Conservation (phyloP, 1,140 invertebrate genomes). For the Papilio helenus region DNA sequence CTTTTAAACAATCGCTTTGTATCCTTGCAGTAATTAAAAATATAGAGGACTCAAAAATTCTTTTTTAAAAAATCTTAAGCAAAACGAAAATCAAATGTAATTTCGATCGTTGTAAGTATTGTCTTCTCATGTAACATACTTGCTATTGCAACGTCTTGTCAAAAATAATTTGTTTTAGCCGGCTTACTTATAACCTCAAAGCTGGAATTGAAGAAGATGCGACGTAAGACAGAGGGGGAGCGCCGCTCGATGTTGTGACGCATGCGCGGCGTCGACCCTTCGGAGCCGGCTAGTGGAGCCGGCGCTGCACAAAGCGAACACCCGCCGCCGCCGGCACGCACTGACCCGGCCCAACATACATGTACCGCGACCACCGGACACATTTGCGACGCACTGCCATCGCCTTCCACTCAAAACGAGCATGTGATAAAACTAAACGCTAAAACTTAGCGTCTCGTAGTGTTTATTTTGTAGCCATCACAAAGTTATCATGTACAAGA, state of each 20-base stretch:
- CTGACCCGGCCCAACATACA: conserved; percentile 60
- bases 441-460: conserved; percentile 56
- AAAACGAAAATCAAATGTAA: not conserved
- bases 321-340: conserved; percentile 60
- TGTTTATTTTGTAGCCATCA: conserved; percentile 63
- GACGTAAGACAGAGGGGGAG: conserved; percentile 60
- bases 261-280: conserved; percentile 58
- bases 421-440: conserved; percentile 66
- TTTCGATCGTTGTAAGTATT: not conserved
- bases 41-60: not conserved
- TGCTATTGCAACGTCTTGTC: conserved; percentile 54
- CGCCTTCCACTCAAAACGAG: conserved; percentile 56
- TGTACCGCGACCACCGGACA: conserved; percentile 52
- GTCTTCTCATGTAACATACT: conserved; percentile 47
- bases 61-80: not conserved
- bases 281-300: conserved; percentile 45
- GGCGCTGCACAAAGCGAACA: conserved; percentile 69
- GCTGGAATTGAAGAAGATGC: conserved; percentile 54
- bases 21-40: no score
- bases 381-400: conserved; percentile 45
- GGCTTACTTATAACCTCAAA: conserved; percentile 80
- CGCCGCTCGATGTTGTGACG: conserved; percentile 80
- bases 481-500: conserved; percentile 87
- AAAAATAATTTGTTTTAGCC: conserved; percentile 52
- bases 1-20: no score